A percentile compares a stretch with the other conserved stretches of the same genome.
These are phyloP conservation scores for Sorex araneus DNA, from an alignment of 2,113 vertebrate species.

Conservation along the genomic window DNA sequence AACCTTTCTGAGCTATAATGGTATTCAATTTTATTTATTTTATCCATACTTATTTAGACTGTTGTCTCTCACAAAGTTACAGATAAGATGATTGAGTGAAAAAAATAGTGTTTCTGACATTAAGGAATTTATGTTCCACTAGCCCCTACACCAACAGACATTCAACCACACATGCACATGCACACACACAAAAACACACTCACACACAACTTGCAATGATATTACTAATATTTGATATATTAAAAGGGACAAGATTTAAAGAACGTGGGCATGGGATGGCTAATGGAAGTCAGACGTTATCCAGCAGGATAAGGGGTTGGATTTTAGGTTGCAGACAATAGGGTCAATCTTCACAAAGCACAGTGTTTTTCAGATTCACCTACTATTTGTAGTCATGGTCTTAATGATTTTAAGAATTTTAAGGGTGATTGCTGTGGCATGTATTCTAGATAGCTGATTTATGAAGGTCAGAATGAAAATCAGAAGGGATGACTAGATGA, in stretches of 20 bases:
- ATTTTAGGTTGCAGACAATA: neutral
- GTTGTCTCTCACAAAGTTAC: neutral
- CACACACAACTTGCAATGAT: neutral
- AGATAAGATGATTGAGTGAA: neutral
- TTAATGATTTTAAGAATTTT: neutral
- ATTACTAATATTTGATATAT: neutral
- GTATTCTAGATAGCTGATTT: neutral
- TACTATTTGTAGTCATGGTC: neutral
- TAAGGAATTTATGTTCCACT: neutral
- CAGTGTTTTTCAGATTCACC: neutral
- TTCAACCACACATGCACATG: too few relatives aligned
- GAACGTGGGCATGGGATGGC: neutral
- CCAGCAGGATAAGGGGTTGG: neutral
- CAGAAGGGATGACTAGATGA: neutral
- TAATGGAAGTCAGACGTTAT: neutral
- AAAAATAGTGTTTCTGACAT: neutral
- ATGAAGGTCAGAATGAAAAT: neutral
- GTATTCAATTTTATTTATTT: neutral
- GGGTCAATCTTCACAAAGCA: neutral
- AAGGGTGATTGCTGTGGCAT: neutral
- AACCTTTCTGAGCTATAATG: neutral
- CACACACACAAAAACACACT: neutral
- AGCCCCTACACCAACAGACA: too few relatives aligned
- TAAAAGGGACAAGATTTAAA: neutral
- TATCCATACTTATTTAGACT: neutral